These are phyloP conservation scores for Python bivittatus DNA, from an alignment of 2,113 vertebrate species.

Conservation along the genomic window DNA sequence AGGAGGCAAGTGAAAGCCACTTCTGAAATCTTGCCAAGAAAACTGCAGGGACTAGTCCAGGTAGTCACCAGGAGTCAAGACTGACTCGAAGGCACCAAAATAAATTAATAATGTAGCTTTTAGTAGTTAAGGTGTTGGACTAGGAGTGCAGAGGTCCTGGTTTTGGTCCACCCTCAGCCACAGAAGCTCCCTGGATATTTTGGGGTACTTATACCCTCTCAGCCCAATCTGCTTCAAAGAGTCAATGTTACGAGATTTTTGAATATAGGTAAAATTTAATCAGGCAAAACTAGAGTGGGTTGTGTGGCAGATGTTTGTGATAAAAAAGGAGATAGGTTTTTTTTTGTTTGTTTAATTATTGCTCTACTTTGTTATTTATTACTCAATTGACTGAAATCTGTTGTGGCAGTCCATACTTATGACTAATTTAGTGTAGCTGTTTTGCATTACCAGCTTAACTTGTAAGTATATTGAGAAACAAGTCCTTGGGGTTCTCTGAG, in stretches of 20 bases:
- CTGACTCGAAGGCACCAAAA: neutral
- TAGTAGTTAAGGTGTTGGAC: neutral
- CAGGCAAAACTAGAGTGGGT: neutral
- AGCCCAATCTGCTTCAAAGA: neutral
- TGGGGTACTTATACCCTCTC: neutral
- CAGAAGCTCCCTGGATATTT: neutral
- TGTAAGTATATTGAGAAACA: neutral
- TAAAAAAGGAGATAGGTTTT: neutral
- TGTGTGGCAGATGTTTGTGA: neutral
- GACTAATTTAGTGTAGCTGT: neutral
- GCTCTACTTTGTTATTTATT: too few species aligned
- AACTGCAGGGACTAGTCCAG: neutral
- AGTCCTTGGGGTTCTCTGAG: too few species aligned
- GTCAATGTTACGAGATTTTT: neutral
- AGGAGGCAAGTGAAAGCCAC: neutral
- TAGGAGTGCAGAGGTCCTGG: neutral
- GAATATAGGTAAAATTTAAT: neutral
- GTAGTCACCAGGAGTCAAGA: neutral
- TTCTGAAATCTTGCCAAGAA: neutral
- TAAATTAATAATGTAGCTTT: neutral
- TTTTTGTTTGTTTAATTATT: neutral
- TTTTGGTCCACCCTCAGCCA: neutral
- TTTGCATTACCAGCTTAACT: neutral
- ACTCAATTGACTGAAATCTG: neutral
- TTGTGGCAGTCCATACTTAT: neutral